Base-by-base conservation (phyloP, 2,888 invertebrate species). In the Latrodectus hesperus region DNA sequence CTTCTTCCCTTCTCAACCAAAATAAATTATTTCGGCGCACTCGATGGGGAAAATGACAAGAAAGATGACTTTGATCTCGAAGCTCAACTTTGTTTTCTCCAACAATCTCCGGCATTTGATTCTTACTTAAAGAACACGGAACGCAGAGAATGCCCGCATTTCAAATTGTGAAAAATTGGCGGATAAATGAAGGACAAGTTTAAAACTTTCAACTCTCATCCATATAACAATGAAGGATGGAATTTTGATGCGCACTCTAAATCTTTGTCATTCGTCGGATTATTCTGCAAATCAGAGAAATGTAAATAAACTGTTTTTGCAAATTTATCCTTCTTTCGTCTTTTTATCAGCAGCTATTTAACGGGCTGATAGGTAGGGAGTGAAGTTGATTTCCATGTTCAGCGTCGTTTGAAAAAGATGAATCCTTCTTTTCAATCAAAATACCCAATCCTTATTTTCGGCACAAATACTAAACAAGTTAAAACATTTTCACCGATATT, bases 321-420 rank as follows among this genome's bases (percentile, higher is more conserved):
- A 38, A 22, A 82, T n/a, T 67, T 38, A 73, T 67, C 53, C 16
- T 60, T 52, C 70, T 12, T n/a, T 60, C 60, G 14, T n/a, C 60
- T 64, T 75, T 78, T 84, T 84, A 55, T 78, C 65, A 52, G 49
- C 14, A 73, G 78, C 84, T 77, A 84, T 84, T 84, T 84, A 49
- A 73, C 49, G 26, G 16, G 53, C 65, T 51, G 67, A 17, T 65
- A 64, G 72, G 67, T 65, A 52, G 49, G 72, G 17, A 22, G 78
- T 51, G 73, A 81, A 87, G 86, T 87, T 81, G 71, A 72, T 87
- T 87, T 75, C 76, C 86, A 53, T 87, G 86, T 87, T 87, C 86
- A 26, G 64, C 68, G 85, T 75, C 85, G 79, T 53, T 73, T 16
- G 65, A 11, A 68, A 65, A 79, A 85, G 85, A 85, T 79, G 84